These are phyloP conservation scores for Himalopsyche japonica DNA, from an alignment of 2,888 invertebrate genomes.

Conservation along the genomic window DNA sequence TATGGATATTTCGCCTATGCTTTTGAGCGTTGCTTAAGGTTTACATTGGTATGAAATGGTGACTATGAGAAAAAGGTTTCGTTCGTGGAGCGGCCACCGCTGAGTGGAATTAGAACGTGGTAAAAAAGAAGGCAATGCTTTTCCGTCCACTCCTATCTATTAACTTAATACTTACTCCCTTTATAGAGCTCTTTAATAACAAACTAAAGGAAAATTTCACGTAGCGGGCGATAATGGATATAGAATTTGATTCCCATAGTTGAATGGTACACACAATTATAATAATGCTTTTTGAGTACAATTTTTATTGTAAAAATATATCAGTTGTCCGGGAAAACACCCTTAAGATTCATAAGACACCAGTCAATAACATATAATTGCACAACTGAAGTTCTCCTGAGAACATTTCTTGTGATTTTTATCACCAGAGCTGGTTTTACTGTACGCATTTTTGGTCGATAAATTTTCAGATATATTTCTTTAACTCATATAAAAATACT, in stretches of 20 bases:
- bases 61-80: background rate
- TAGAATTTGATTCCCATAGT: background rate
- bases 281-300: too few relatives aligned
- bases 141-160: slow-evolving; percentile 2
- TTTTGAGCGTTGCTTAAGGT: background rate
- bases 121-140: slow-evolving; percentile 14
- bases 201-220: background rate
- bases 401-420: too few relatives aligned
- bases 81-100: background rate
- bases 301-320: too few relatives aligned
- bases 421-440: too few relatives aligned
- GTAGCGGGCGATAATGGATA: background rate
- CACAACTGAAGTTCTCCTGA: too few relatives aligned
- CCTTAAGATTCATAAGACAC: too few relatives aligned
- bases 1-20: background rate
- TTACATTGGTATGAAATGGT: background rate
- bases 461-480: too few relatives aligned
- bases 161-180: slow-evolving; percentile 16
- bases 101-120: slow-evolving; percentile 16
- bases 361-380: too few relatives aligned
- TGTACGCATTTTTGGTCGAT: too few relatives aligned
- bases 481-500: too few relatives aligned
- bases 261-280: too few relatives aligned
- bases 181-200: background rate
- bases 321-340: too few relatives aligned